These are phyloP conservation scores for Paradoxurus hermaphroditus DNA, from an alignment of 2,113 vertebrate species.

Conservation along the genomic window DNA sequence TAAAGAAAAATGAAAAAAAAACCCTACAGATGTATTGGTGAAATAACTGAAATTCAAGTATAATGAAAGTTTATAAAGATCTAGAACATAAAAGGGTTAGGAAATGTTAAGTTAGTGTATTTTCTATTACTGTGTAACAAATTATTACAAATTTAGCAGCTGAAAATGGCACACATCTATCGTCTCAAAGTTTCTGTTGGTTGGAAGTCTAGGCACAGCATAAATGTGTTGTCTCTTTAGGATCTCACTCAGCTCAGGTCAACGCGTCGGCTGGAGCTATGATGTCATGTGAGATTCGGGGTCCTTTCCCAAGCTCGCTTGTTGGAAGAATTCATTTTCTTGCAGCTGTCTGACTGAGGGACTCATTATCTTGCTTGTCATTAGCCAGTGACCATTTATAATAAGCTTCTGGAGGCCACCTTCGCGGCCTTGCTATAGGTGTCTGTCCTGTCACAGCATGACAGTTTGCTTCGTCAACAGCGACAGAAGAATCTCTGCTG, in stretches of 20 bases:
- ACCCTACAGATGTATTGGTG: background rate
- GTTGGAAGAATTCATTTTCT: background rate
- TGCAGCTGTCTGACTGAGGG: background rate
- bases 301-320: background rate
- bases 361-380: background rate
- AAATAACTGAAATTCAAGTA: background rate
- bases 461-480: background rate
- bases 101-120: background rate
- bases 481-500: background rate
- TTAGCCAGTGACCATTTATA: background rate
- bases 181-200: background rate
- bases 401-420: background rate
- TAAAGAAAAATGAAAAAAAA: background rate
- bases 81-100: background rate
- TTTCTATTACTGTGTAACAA: background rate
- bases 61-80: background rate
- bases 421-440: background rate
- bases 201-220: background rate
- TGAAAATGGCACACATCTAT: background rate
- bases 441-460: background rate
- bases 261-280: background rate
- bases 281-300: background rate
- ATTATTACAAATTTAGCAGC: background rate
- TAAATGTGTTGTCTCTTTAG: background rate
- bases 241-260: background rate